A percentile compares a stretch with the other conserved stretches of the same genome.
Evolutionary conservation across 1,140 invertebrate species (phyloP).

Genomic region (Drosophila guanche): DNA sequence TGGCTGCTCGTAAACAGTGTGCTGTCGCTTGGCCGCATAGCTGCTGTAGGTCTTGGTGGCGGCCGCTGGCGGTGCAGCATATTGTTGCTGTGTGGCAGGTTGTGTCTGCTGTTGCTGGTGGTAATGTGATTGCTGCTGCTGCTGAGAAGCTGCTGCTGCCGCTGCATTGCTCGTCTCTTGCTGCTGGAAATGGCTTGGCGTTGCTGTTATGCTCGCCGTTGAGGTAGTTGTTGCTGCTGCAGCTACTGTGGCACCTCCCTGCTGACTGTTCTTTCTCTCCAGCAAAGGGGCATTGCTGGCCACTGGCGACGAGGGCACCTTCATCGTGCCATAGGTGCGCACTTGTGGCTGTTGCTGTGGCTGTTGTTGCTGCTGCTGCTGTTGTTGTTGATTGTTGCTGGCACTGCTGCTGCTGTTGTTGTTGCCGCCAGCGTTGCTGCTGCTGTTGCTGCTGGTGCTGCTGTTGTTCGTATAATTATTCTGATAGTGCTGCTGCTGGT

Average conservation of each 20-base stretch:
- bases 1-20: conserved; percentile 6
- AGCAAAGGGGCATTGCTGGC: conserved; percentile 61
- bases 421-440: conserved; percentile 23
- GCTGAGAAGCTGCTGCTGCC: conserved; percentile 30
- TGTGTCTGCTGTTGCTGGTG: conserved; percentile 11
- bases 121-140: conserved; percentile 16
- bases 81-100: too few species aligned
- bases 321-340: conserved; percentile 79
- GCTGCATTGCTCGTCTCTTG: conserved; percentile 53
- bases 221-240: conserved; percentile 67
- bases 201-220: conserved; percentile 76
- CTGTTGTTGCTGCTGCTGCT: conserved; percentile 57
- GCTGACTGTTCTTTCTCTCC: conserved; percentile 69
- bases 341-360: conserved; percentile 68
- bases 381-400: conserved; percentile 54
- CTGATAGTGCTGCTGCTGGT: conserved; percentile 61
- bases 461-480: conserved; percentile 27
- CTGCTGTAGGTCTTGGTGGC: conserved; percentile 46
- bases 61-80: conserved; percentile 33
- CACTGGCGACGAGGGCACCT: conserved; percentile 76
- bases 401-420: conserved; percentile 19
- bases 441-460: conserved; percentile 42
- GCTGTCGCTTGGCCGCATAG: conserved; percentile 45
- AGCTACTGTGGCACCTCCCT: conserved; percentile 29
- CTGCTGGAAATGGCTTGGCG: conserved; percentile 72